phyloP scores from a whole-genome alignment of 2,797 vertebrate genomes.

The Mastacembelus armatus region DNA sequence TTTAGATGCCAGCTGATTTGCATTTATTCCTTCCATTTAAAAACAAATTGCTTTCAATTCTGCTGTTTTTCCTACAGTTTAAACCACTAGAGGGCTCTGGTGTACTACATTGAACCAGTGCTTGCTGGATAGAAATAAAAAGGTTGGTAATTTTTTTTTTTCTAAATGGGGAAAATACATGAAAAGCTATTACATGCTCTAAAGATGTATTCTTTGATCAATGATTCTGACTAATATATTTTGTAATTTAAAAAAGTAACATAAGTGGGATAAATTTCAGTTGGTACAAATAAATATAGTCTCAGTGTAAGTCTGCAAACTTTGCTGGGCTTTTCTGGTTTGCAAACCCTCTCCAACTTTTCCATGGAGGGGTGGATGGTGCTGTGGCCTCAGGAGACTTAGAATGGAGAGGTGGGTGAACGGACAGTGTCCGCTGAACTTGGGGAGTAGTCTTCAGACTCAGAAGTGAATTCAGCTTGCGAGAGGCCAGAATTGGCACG shows the following conservation, averaged over 20 bases:
- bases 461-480: conserved; percentile 90
- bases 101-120: conserved; percentile 34
- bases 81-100: conserved; percentile 63
- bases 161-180: conserved; percentile 4
- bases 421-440: conserved; percentile 93
- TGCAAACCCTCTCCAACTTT: conserved; percentile 1
- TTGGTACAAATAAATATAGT: conserved; percentile 16
- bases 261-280: not conserved
- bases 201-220: conserved; percentile 12
- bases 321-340: conserved; percentile 3
- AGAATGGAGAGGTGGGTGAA: conserved; percentile 97
- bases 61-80: conserved; percentile 36
- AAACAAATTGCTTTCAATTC: conserved; percentile 25
- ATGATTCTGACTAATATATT: conserved; percentile 4
- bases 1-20: conserved; percentile 19
- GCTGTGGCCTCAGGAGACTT: conserved; percentile 49
- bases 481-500: conserved; percentile 81
- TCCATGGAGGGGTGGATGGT: not conserved
- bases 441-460: conserved; percentile 94
- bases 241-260: conserved; percentile 22
- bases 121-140: conserved; percentile 42
- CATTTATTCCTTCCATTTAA: conserved; percentile 15
- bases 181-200: conserved; percentile 40
- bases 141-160: conserved; percentile 27
- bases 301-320: conserved; percentile 29